Conservation (phyloP, 2,888 invertebrate genomes). For the Sympetrum striolatum region DNA sequence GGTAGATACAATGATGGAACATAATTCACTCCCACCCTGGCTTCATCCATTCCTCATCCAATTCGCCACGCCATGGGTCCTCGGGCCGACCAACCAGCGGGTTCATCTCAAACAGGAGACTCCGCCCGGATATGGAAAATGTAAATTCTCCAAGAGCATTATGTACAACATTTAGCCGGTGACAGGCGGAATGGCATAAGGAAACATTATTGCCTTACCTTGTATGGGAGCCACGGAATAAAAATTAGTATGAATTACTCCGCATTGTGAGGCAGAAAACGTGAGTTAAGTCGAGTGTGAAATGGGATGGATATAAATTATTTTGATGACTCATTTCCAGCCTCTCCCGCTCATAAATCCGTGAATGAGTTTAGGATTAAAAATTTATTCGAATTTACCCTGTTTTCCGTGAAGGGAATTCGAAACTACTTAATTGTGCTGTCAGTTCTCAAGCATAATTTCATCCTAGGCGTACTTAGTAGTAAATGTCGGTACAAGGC, state of each 20-base stretch:
- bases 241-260: background rate
- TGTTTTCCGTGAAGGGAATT: too few species aligned
- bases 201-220: background rate
- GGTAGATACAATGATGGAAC: background rate
- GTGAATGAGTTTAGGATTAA: background rate
- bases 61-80: background rate
- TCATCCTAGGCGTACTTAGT: too few species aligned
- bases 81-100: background rate
- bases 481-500: too few species aligned
- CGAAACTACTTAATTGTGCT: too few species aligned
- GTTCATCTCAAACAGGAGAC: background rate
- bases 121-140: conserved; percentile 12
- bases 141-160: background rate
- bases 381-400: background rate
- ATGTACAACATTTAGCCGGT: background rate
- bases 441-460: too few species aligned
- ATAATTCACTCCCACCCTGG: background rate
- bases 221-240: background rate
- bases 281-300: conserved; percentile 14
- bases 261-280: background rate
- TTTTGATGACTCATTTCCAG: background rate
- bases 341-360: background rate
- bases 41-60: background rate
- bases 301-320: conserved; percentile 5
- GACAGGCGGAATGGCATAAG: conserved; percentile 6